A percentile compares a stretch with the other conserved stretches of the same genome.
Evolutionary conservation across 2,888 invertebrate genomes (phyloP).

Genomic region (Cerastis rubricosa): DNA sequence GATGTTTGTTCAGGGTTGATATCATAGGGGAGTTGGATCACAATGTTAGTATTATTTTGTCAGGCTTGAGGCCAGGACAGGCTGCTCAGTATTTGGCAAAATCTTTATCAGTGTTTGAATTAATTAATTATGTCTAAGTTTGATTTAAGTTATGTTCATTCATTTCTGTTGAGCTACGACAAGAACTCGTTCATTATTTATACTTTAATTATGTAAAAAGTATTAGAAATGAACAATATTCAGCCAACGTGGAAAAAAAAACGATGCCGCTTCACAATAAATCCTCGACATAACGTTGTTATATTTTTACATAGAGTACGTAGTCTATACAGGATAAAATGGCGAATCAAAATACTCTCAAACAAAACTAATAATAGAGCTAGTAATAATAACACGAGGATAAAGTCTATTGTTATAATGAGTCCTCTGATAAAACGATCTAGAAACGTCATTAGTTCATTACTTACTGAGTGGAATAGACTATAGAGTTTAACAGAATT

Average conservation of each 20-base stretch:
- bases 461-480: not conserved
- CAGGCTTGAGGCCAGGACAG: not conserved
- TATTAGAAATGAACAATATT: not conserved
- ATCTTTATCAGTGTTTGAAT: too few species aligned
- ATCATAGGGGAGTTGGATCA: constrained; percentile 24
- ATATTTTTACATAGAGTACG: constrained; percentile 1
- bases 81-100: not conserved
- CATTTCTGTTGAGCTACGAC: not conserved
- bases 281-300: not conserved
- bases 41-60: constrained; percentile 7
- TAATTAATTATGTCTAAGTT: not conserved
- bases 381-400: constrained; percentile 45
- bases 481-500: constrained; percentile 21
- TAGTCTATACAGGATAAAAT: constrained; percentile 23
- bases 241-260: not conserved
- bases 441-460: constrained; percentile 39
- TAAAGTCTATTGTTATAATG: constrained; percentile 44
- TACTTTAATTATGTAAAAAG: too few species aligned
- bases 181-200: not conserved
- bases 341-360: constrained; percentile 33
- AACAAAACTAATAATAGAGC: constrained; percentile 28
- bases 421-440: constrained; percentile 36
- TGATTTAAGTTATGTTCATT: not conserved
- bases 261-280: not conserved
- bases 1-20: constrained; percentile 69